phyloP scores from a whole-genome alignment of 1,140 invertebrate species.

The Centruroides sculpturatus region DNA sequence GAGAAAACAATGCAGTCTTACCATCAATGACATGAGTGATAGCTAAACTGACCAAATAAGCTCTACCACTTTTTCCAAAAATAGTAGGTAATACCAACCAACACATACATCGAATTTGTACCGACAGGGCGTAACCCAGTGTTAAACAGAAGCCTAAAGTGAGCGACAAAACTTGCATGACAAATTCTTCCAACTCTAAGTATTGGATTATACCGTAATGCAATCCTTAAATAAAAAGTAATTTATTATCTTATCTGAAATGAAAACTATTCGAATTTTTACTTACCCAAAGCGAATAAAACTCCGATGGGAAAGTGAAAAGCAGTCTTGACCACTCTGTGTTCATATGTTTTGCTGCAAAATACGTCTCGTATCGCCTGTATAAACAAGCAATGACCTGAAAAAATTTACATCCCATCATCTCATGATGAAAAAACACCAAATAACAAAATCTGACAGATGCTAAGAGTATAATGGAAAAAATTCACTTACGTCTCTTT shows the following conservation, averaged over 20 bases:
- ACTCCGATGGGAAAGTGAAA: slow-evolving; percentile 4
- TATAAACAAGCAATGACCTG: neutral
- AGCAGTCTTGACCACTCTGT: slow-evolving; percentile 4
- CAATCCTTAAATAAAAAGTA: neutral
- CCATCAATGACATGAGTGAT: slow-evolving; percentile 3
- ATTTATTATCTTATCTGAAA: neutral
- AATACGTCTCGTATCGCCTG: neutral
- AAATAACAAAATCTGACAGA: too few species aligned
- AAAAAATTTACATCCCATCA: too few species aligned
- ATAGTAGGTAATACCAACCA: neutral
- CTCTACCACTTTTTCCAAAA: slow-evolving; percentile 2
- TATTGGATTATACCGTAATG: neutral
- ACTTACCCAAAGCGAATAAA: slow-evolving; percentile 3
- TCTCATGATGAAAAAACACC: too few species aligned
- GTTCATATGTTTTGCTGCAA: slow-evolving; percentile 1
- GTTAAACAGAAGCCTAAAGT: neutral
- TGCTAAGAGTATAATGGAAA: too few species aligned
- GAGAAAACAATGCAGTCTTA: neutral
- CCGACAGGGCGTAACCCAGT: neutral
- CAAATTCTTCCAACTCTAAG: neutral
- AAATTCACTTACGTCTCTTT: too few species aligned
- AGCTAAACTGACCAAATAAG: slow-evolving; percentile 2
- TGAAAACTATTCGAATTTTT: neutral
- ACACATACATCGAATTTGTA: slow-evolving; percentile 6
- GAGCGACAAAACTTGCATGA: neutral